Percentiles rank a stretch among this genome's conserved stretches.
phyloP scores from a whole-genome alignment of 2,113 vertebrate genomes.

The Pedionomus torquatus region DNA sequence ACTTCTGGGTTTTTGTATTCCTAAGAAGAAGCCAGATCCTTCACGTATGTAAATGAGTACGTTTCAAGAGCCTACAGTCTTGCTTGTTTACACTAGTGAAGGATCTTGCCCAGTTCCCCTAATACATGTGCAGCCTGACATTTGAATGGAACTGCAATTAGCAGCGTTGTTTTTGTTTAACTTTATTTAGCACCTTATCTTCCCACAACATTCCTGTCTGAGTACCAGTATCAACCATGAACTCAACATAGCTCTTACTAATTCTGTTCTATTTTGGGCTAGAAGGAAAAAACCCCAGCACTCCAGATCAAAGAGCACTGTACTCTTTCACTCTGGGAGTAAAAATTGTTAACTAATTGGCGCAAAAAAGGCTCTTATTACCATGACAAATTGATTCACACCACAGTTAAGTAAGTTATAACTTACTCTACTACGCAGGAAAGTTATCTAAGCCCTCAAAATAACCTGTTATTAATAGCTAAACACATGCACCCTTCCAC shows the following conservation, averaged over 20 bases:
- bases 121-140: background rate
- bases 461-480: background rate
- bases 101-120: background rate
- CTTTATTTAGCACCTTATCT: conserved; percentile 75
- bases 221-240: conserved; percentile 51
- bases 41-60: background rate
- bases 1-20: background rate
- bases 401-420: background rate
- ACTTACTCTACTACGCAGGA: background rate
- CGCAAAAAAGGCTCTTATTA: background rate
- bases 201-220: conserved; percentile 46
- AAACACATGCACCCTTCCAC: background rate
- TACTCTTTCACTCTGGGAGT: background rate
- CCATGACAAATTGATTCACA: background rate
- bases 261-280: conserved; percentile 42
- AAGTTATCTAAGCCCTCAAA: background rate
- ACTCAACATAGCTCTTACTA: conserved; percentile 31
- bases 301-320: background rate
- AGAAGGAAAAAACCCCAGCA: background rate
- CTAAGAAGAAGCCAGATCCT: background rate
- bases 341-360: background rate
- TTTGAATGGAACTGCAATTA: conserved; percentile 46
- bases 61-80: background rate
- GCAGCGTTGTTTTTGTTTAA: conserved; percentile 40
- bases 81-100: background rate